Evolutionary conservation across 2,888 invertebrate genomes (phyloP).

Genomic region (Neoascia interrupta): DNA sequence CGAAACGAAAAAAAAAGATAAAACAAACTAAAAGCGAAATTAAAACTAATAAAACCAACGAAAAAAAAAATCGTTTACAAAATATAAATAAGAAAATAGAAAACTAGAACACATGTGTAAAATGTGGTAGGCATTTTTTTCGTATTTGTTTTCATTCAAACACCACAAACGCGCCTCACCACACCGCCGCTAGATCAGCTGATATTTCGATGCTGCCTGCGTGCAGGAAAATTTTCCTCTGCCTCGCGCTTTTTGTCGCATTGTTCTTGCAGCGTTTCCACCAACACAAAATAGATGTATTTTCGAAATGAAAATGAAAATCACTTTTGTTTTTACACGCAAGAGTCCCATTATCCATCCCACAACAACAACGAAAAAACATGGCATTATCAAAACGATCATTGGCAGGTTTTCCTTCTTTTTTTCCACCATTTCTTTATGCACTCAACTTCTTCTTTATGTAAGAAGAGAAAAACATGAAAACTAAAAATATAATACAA

Average conservation of each 20-base stretch:
- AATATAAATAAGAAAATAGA: conserved; percentile 7
- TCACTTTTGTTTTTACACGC: conserved; percentile 55
- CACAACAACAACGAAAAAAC: conserved; percentile 9
- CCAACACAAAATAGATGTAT: neutral
- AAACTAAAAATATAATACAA: conserved; percentile 30
- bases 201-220: conserved; percentile 6
- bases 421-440: conserved; percentile 14
- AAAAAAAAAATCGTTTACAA: conserved; percentile 22
- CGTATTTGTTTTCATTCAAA: conserved; percentile 50
- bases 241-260: neutral
- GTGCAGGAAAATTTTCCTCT: conserved; percentile 11
- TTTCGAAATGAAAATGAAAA: conserved; percentile 58
- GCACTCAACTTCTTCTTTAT: conserved; percentile 15
- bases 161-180: conserved; percentile 20
- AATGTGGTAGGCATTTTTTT: conserved; percentile 4
- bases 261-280: too few species aligned
- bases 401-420: conserved; percentile 24
- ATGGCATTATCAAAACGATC: conserved; percentile 27
- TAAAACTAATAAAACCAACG: neutral
- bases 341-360: conserved; percentile 2
- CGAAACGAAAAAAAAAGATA: too few species aligned
- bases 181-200: conserved; percentile 48
- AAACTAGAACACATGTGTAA: conserved; percentile 47
- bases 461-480: conserved; percentile 28
- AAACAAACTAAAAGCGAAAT: conserved; percentile 21